Percentiles rank a stretch among this genome's conserved stretches.
Conservation (phyloP, 2,888 invertebrate species). For the Eurois occulta region DNA sequence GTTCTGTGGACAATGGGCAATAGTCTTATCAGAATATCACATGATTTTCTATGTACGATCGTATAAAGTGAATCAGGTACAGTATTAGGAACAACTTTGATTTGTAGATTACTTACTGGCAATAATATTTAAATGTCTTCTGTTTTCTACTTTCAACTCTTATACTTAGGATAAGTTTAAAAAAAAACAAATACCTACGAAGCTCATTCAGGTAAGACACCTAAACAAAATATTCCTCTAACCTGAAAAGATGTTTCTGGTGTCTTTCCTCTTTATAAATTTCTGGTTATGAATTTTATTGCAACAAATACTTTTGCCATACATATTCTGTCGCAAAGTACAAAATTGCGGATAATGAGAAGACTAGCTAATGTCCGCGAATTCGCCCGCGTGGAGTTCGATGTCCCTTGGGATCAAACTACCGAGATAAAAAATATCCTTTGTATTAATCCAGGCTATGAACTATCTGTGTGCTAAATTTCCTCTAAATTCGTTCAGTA, state of each 20-base stretch:
- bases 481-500: no score
- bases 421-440: no score
- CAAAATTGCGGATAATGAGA: no score
- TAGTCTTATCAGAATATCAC: slow-evolving; percentile 76
- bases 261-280: no score
- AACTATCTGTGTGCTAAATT: no score
- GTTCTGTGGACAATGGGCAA: slow-evolving; percentile 80
- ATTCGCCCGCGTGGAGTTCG: no score
- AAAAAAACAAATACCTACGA: background rate
- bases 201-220: background rate
- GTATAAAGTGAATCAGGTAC: slow-evolving; percentile 52
- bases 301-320: background rate
- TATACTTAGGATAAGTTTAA: background rate
- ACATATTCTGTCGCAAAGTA: background rate
- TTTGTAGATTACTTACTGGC: slow-evolving; percentile 24
- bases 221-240: background rate
- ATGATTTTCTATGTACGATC: slow-evolving; percentile 65
- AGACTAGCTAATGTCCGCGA: no score
- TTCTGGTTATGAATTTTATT: no score
- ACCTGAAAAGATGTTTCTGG: background rate
- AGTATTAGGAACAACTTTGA: slow-evolving; percentile 41
- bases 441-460: no score
- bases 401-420: no score
- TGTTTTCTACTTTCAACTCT: background rate
- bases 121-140: background rate